Evolutionary conservation across 2,888 invertebrate genomes (phyloP), one percentile per base, ranked within the genome.

Genomic region (Aleiodes testaceus): DNA sequence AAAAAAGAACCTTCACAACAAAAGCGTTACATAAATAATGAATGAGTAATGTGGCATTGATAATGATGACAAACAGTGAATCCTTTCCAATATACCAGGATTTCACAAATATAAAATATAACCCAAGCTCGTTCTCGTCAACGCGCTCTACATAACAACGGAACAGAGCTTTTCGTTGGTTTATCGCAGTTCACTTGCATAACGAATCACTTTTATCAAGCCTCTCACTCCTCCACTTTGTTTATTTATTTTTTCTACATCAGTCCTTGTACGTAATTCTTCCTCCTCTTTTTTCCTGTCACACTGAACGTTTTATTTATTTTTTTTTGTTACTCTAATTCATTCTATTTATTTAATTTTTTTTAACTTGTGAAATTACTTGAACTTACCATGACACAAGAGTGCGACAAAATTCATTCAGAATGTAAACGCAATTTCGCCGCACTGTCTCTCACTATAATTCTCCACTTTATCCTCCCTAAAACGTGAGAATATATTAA

Each of bases 131-230:
- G 59, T 42, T 59, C 45, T 45, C 44, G 45, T 63, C 63, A 36
- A 16, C 45, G 45, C 44, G 26, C 14, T 49, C 44, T 49, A 66
- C 66, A 52, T 49, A 49, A 50, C 30, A 30, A 18, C 64, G 47
- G 64, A 64, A 72, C 75, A 75, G 73, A 59, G 63, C 73, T 75
- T 78, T 72, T 70, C 72, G n/a, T n/a, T n/a, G 75, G 77, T 78
- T 78, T 78, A 79, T 78, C 79, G 75, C 75, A 70, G 77, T 75
- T 72, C 73, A 68, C 71, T 75, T 72, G 73, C 75, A 75, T 79
- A 79, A 79, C 77, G 77, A 78, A 79, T 79, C 75, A 77, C 75
- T 78, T 78, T 77, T 79, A 78, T 78, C 79, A 78, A 76, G 74
- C 75, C 55, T 70, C 66, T 71, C 69, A 71, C 47, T 75, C 73